phyloP scores from a whole-genome alignment of 2,113 vertebrate species.

The Indicator maculatus region DNA sequence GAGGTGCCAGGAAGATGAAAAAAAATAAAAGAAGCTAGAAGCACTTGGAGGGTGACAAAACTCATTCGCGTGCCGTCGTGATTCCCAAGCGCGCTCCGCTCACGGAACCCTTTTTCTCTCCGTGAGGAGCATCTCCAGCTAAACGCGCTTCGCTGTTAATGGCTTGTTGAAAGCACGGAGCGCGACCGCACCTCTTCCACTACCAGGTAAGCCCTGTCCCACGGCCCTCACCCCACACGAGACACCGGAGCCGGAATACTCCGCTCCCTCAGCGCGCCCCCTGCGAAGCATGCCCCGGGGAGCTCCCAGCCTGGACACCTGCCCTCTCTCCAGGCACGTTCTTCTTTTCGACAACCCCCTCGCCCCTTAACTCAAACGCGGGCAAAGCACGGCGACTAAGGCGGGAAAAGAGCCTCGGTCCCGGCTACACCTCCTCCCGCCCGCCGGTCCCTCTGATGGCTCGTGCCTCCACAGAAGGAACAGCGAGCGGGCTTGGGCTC shows the following conservation, averaged over 20 bases:
- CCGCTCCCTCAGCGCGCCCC: background rate
- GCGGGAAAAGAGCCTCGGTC: too few relatives aligned
- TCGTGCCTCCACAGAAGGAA: background rate
- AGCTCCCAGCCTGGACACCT: too few relatives aligned
- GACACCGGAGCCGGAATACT: background rate
- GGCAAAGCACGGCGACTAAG: background rate
- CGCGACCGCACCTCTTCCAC: fast-evolving
- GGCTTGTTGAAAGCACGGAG: fast-evolving
- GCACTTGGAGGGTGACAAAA: fast-evolving
- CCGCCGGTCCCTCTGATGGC: background rate
- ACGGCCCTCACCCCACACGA: background rate
- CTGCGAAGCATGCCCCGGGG: too few relatives aligned
- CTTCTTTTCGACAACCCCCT: too few relatives aligned
- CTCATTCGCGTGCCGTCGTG: fast-evolving
- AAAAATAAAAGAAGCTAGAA: background rate
- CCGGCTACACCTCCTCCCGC: background rate
- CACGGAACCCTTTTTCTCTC: fast-evolving
- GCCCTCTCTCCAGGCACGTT: background rate
- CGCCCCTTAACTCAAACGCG: background rate
- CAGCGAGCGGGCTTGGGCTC: fast-evolving
- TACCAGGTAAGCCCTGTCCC: background rate
- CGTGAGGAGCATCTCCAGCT: fast-evolving
- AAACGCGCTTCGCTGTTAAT: too few relatives aligned
- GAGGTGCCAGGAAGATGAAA: too few relatives aligned
- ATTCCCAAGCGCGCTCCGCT: fast-evolving